Conservation (phyloP, 2,888 invertebrate genomes). For the Dysmachus trigonus region DNA sequence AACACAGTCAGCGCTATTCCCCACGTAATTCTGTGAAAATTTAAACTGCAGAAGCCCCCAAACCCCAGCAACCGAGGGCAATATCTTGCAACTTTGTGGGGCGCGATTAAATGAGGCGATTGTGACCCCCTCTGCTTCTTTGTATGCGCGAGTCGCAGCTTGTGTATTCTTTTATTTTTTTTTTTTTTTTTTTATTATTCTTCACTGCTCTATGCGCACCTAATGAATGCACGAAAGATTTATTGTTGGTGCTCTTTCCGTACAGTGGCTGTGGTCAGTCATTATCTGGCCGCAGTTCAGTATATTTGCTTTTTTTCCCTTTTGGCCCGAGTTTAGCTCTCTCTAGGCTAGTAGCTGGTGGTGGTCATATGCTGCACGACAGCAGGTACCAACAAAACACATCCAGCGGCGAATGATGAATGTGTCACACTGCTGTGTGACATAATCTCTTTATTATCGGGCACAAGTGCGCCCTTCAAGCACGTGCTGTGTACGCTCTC, state of each 20-base stretch:
- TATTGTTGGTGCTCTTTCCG: background rate
- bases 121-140: background rate
- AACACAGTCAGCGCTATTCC: background rate
- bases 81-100: background rate
- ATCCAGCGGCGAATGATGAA: background rate
- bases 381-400: background rate
- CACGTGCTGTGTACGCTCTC: constrained; percentile 1
- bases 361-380: background rate
- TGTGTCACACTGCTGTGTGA: background rate
- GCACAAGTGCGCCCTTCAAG: constrained; percentile 3
- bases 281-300: background rate
- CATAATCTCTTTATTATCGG: constrained; percentile 2
- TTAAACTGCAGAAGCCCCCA: background rate
- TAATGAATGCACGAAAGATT: background rate
- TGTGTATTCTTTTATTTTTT: background rate
- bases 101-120: background rate
- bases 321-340: background rate
- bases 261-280: background rate
- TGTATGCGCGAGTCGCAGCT: background rate
- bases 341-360: background rate
- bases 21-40: background rate
- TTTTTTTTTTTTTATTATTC: background rate
- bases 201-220: background rate
- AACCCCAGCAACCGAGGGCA: background rate
- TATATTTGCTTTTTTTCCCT: background rate